These are phyloP conservation scores for Zaprionus tsacasi DNA, from an alignment of 1,140 invertebrate genomes.

Conservation along the genomic window DNA sequence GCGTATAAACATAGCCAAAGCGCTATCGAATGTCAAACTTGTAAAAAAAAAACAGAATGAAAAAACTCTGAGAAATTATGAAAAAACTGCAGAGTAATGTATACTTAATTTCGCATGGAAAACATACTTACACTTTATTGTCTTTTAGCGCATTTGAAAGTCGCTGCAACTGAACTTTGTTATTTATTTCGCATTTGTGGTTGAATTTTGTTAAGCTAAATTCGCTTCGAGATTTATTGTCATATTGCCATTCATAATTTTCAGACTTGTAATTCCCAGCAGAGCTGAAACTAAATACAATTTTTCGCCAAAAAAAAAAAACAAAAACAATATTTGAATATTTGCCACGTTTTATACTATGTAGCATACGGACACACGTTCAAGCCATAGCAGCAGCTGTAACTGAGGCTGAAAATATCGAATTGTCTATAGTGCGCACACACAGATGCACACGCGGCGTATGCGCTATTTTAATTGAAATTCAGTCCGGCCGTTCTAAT, in stretches of 20 bases:
- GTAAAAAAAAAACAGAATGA: background rate
- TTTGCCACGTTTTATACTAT: background rate
- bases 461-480: constrained; percentile 65
- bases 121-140: background rate
- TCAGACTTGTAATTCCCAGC: constrained; percentile 30
- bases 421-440: constrained; percentile 11
- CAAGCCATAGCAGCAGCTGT: background rate
- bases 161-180: background rate
- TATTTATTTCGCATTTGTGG: background rate
- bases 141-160: constrained; percentile 8
- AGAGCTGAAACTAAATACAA: constrained; percentile 4
- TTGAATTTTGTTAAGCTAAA: constrained; percentile 15
- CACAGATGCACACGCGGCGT: constrained; percentile 41
- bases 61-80: background rate
- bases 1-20: background rate
- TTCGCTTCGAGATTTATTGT: constrained; percentile 36
- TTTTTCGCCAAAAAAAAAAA: background rate
- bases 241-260: constrained; percentile 36
- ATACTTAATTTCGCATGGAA: background rate
- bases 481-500: constrained; percentile 21
- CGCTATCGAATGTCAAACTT: background rate
- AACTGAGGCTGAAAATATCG: background rate
- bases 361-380: no score
- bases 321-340: constrained; percentile 1
- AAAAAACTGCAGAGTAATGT: background rate